A percentile compares a stretch with the other conserved stretches of the same genome.
phyloP scores from a whole-genome alignment of 2,888 invertebrate genomes.

The Geophilus truncorum region DNA sequence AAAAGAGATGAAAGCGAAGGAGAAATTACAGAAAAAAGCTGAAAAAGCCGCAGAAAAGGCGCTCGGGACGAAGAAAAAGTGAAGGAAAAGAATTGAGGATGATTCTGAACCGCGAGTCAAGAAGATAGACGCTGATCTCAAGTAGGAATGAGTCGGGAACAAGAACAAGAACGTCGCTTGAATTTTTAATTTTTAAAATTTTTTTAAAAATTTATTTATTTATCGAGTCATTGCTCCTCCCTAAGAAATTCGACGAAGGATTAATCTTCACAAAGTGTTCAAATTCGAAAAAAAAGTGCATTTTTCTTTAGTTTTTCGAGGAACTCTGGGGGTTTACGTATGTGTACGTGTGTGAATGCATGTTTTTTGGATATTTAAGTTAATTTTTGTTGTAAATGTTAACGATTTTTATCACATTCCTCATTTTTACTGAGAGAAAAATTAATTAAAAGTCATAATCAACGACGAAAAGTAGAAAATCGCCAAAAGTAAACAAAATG shows the following conservation, averaged over 20 bases:
- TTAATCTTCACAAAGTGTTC: neutral
- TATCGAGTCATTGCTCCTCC: neutral
- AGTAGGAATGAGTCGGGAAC: neutral
- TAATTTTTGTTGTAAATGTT: neutral
- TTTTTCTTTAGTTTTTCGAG: neutral
- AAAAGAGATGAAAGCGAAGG: conserved; percentile 74
- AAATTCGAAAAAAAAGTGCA: neutral
- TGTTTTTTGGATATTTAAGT: neutral
- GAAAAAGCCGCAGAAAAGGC: conserved; percentile 64
- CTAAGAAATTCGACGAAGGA: neutral
- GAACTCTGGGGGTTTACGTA: neutral
- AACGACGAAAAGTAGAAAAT: neutral
- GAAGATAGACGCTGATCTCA: neutral
- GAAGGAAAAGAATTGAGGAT: neutral
- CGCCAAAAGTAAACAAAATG: neutral
- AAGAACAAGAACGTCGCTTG: too few species aligned
- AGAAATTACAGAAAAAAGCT: conserved; percentile 78
- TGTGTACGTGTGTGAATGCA: neutral
- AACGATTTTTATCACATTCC: neutral
- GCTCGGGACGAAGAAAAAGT: conserved; percentile 37
- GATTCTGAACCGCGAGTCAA: neutral
- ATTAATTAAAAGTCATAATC: neutral
- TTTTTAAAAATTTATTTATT: neutral
- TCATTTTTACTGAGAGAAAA: neutral
- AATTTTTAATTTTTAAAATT: neutral